These are phyloP conservation scores for Caenorhabditis auriculariae DNA, from an alignment of 2,888 invertebrate genomes.

Conservation along the genomic window DNA sequence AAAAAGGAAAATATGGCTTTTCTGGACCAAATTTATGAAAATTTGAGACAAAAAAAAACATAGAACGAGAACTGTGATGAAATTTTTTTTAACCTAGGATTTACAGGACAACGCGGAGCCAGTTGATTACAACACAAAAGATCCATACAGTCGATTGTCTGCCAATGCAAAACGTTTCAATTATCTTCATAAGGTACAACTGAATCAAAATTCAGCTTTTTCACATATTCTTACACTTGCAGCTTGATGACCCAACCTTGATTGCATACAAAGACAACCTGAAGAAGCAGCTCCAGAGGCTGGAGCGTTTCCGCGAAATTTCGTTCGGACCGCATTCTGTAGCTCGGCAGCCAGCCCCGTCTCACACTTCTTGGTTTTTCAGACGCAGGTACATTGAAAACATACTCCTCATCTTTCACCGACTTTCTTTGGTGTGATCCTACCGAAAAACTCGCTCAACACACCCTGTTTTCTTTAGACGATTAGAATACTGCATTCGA, in stretches of 20 bases:
- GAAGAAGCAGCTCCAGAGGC: constrained; percentile 50
- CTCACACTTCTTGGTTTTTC: constrained; percentile 58
- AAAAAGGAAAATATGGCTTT: too few relatives aligned
- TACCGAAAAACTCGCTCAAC: too few relatives aligned
- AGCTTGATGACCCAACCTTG: constrained; percentile 60
- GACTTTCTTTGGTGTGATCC: too few relatives aligned
- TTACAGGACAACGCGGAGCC: constrained; percentile 19
- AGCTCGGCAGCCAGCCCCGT: constrained; percentile 55
- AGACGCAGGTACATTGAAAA: constrained; percentile 53
- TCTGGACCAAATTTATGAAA: too few relatives aligned
- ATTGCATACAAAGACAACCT: constrained; percentile 57
- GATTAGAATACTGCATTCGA: too few relatives aligned
- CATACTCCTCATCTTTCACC: too few relatives aligned
- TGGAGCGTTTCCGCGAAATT: constrained; percentile 56
- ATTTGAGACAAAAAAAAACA: too few relatives aligned
- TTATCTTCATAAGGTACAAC: constrained; percentile 57
- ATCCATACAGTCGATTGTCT: constrained; percentile 49
- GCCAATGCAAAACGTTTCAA: constrained; percentile 56
- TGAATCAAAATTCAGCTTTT: too few relatives aligned
- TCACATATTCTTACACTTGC: constrained; percentile 18
- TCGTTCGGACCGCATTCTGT: constrained; percentile 60
- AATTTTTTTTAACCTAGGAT: too few relatives aligned
- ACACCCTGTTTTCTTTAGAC: too few relatives aligned
- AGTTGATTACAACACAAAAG: constrained; percentile 16
- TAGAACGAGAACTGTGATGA: too few relatives aligned